Percentiles rank a stretch among this genome's conserved stretches.
phyloP scores from a whole-genome alignment of 2,113 vertebrate species.

The Triplophysa rosa region DNA sequence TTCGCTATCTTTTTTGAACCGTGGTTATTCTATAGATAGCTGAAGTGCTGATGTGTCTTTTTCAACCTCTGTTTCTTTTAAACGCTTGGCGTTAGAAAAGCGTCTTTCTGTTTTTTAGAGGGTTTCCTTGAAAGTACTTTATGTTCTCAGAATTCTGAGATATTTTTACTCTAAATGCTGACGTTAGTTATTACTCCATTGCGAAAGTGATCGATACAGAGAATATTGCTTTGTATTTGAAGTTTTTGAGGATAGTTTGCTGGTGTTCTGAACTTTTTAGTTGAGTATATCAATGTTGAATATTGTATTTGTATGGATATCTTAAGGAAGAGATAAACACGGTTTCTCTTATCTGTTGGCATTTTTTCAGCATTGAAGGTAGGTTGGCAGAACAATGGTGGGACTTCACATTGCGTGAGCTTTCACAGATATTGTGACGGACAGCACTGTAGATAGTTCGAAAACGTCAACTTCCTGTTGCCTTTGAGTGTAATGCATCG shows the following conservation, averaged over 20 bases:
- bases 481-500: not conserved
- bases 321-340: not conserved
- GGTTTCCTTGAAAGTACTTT: not conserved
- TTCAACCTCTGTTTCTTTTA: slow-evolving; percentile 21
- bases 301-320: not conserved
- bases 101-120: not conserved
- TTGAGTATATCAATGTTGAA: not conserved
- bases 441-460: slow-evolving; percentile 13
- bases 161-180: not conserved
- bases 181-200: not conserved
- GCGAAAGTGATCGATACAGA: not conserved
- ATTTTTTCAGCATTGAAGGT: slow-evolving; percentile 6
- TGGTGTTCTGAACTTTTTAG: not conserved
- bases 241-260: not conserved
- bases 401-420: slow-evolving; percentile 14
- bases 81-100: not conserved
- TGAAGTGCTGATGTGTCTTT: slow-evolving; percentile 32
- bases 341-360: not conserved
- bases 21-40: slow-evolving; percentile 16
- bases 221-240: not conserved
- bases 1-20: slow-evolving; percentile 10
- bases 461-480: slow-evolving; percentile 22
- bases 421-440: slow-evolving; percentile 33
- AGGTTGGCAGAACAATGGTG: slow-evolving; percentile 18
- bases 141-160: not conserved